A percentile compares a stretch with the other conserved stretches of the same genome.
Evolutionary conservation across 2,888 invertebrate genomes (phyloP).

Genomic region (Lepetodrilus schrolli): DNA sequence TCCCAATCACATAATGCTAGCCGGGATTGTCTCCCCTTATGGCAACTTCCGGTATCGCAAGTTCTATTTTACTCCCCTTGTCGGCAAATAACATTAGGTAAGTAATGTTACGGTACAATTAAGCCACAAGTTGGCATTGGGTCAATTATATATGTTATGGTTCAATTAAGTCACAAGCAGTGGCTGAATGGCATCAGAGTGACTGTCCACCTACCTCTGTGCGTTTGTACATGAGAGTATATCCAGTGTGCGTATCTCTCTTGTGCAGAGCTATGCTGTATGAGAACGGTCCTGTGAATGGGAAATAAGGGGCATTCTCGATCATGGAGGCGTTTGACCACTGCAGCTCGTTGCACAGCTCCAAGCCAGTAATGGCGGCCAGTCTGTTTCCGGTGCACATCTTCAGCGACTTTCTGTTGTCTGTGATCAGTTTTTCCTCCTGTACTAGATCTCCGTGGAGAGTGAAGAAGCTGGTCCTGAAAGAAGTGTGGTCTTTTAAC

Average conservation of each 20-base stretch:
- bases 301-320: constrained; percentile 74
- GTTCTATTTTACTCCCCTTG: no score
- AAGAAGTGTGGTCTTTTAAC: no score
- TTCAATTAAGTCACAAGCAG: no score
- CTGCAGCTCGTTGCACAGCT: constrained; percentile 85
- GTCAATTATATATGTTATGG: no score
- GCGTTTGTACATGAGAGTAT: constrained; percentile 64
- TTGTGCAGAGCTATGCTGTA: constrained; percentile 60
- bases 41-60: no score
- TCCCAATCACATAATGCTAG: no score
- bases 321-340: constrained; percentile 81
- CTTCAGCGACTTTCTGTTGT: constrained; percentile 79
- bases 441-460: constrained; percentile 78
- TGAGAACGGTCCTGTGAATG: constrained; percentile 65
- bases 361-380: constrained; percentile 86
- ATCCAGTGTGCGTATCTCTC: constrained; percentile 66
- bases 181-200: no score
- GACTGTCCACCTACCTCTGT: constrained; percentile 46
- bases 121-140: no score
- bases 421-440: constrained; percentile 81
- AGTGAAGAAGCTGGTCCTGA: constrained; percentile 68
- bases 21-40: no score
- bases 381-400: constrained; percentile 76
- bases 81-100: no score
- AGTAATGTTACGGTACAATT: no score